Conservation (phyloP, 2,797 vertebrate species). For the Bothrops alternatus region DNA sequence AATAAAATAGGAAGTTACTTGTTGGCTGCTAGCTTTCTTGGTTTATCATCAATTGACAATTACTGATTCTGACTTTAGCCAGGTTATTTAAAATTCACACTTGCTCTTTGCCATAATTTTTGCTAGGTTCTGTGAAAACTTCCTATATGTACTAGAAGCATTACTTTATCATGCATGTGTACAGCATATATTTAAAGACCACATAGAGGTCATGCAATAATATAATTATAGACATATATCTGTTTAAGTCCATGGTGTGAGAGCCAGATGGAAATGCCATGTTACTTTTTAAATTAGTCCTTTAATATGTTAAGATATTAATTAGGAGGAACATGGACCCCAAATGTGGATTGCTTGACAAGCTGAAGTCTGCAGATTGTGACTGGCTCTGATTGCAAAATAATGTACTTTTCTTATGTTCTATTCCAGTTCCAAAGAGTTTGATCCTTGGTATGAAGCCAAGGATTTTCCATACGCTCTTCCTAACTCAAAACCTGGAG, state of each 20-base stretch:
- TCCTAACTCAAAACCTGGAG: background rate
- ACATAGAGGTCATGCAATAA: constrained; percentile 25
- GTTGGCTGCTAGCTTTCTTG: constrained; percentile 6
- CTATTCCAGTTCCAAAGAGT: background rate
- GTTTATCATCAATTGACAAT: constrained; percentile 32
- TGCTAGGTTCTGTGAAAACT: constrained; percentile 1
- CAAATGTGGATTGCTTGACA: background rate
- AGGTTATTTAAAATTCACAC: constrained; percentile 33
- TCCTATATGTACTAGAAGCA: constrained; percentile 24
- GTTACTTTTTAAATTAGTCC: background rate
- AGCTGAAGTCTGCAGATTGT: background rate
- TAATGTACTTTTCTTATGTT: background rate
- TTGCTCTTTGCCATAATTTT: constrained; percentile 4
- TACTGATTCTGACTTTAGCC: constrained; percentile 17
- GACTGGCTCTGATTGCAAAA: background rate
- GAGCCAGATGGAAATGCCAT: background rate
- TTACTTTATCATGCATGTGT: constrained; percentile 10
- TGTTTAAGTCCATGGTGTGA: background rate
- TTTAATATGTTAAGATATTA: background rate
- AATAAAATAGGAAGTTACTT: constrained; percentile 12
- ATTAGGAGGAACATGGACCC: background rate
- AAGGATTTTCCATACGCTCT: background rate
- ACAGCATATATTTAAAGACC: constrained; percentile 11
- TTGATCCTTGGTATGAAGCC: background rate
- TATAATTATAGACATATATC: background rate